Evolutionary conservation across 2,113 vertebrate genomes (phyloP), one percentile per base, ranked within the genome.

Genomic region (Podocnemis expansa): DNA sequence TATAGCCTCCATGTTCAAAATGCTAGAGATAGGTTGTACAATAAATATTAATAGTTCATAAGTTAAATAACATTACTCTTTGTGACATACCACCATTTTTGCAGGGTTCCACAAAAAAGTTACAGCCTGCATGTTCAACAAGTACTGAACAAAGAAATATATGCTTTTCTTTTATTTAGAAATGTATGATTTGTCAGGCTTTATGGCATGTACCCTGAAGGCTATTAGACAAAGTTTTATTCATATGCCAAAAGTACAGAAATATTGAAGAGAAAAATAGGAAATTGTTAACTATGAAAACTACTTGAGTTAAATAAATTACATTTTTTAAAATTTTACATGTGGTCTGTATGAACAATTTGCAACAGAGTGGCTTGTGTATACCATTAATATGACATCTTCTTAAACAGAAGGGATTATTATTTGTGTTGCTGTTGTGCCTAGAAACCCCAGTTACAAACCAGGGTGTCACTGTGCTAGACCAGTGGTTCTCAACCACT

Each of bases 41-140:
- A 96, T 96, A 93, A 97, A 96, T 96, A 97, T 95, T 96, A 95
- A 95, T 89, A 81, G 70, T 58, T 95, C 92, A 94, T 91, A 96
- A 96, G 96, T 94, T 94, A 93, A 93, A 90, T 2, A 85, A 88
- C 88, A 94, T 94, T 96, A 93, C 83, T 97, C 93, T 95, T 97
- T 91, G 81, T 93, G 91, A 93, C 90, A 94, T 73, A 87, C 93
- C 73, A 90, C 43, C 47, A 73, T 81, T 96, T 94, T 25, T 92
- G 91, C 91, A 93, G 95, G 78, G 80, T 84, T 82, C 86, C 63
- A 93, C 0, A 0, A 92, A 95, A 93, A 83, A 96, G 73, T 91
- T 87, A 85, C 34, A 79, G 84, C 55, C 70, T 1, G 56, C 88
- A 93, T 84, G 80, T 83, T 92, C 82, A 93, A 80, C 76, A 94